A percentile compares a stretch with the other conserved stretches of the same genome.
These are phyloP conservation scores for Nothobranchius kuhntae DNA, from an alignment of 2,113 vertebrate genomes.

Conservation along the genomic window DNA sequence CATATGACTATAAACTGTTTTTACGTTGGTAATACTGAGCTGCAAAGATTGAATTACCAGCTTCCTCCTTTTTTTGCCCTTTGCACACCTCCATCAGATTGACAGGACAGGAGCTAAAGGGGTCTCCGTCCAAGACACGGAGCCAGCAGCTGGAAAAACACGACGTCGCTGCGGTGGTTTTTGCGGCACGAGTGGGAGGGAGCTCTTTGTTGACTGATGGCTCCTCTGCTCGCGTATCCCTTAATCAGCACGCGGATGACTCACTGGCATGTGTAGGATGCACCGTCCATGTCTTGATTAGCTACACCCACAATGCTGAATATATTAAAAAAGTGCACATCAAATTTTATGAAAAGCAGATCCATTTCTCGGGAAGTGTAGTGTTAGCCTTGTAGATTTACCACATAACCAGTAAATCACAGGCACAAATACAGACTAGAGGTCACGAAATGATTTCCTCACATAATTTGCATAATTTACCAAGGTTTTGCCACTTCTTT, in stretches of 20 bases:
- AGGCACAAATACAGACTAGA: no score
- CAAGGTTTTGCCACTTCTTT: no score
- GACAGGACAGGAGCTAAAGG: constrained; percentile 52
- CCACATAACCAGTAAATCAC: no score
- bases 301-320: constrained; percentile 35
- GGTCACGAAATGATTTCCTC: no score
- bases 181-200: constrained; percentile 47
- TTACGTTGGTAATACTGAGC: constrained; percentile 5
- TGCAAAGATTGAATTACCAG: constrained; percentile 23
- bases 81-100: constrained; percentile 9
- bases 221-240: constrained; percentile 40
- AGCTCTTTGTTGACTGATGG: constrained; percentile 55
- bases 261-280: constrained; percentile 39
- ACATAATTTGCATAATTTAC: no score
- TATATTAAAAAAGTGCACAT: neutral
- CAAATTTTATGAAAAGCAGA: constrained; percentile 21
- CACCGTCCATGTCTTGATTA: constrained; percentile 53
- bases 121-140: constrained; percentile 9
- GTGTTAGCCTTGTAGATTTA: no score
- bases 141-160: constrained; percentile 61
- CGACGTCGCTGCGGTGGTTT: constrained; percentile 8
- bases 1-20: constrained; percentile 27
- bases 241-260: constrained; percentile 59
- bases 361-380: constrained; percentile 16
- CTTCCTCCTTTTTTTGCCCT: neutral